phyloP scores from a whole-genome alignment of 2,888 invertebrate species.

The Pachycephus smyrnensis region DNA sequence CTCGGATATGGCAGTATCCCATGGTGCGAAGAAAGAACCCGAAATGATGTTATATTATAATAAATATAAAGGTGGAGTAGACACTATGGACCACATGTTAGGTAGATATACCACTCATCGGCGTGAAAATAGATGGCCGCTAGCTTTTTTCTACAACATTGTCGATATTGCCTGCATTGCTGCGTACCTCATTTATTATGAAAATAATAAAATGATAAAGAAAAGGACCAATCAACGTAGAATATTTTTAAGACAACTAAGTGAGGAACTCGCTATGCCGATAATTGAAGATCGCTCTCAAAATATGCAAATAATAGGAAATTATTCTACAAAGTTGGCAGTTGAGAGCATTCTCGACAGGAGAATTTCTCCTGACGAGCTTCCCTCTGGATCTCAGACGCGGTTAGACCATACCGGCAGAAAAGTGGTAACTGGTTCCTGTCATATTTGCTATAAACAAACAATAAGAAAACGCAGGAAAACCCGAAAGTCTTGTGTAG shows the following conservation, averaged over 20 bases:
- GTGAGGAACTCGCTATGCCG: conserved; percentile 16
- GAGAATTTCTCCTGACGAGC: no score
- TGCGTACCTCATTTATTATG: conserved; percentile 14
- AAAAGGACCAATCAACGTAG: conserved; percentile 16
- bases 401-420: no score
- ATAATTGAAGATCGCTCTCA: conserved; percentile 14
- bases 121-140: conserved; percentile 30
- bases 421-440: no score
- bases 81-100: conserved; percentile 36
- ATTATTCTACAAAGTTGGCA: conserved; percentile 10
- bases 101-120: conserved; percentile 32
- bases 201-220: conserved; percentile 15
- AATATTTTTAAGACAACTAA: conserved; percentile 13
- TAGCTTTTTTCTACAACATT: conserved; percentile 21
- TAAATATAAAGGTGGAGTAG: conserved; percentile 28
- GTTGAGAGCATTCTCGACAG: conserved; percentile 11
- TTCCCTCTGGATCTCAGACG: no score
- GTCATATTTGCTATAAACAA: no score
- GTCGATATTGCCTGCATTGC: conserved; percentile 14
- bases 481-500: no score
- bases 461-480: no score
- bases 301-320: conserved; percentile 14
- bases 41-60: conserved; percentile 23
- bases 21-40: conserved; percentile 19
- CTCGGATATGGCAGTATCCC: conserved; percentile 2